Evolutionary conservation across 2,113 vertebrate species (phyloP).

Genomic region (Mungos mungo): DNA sequence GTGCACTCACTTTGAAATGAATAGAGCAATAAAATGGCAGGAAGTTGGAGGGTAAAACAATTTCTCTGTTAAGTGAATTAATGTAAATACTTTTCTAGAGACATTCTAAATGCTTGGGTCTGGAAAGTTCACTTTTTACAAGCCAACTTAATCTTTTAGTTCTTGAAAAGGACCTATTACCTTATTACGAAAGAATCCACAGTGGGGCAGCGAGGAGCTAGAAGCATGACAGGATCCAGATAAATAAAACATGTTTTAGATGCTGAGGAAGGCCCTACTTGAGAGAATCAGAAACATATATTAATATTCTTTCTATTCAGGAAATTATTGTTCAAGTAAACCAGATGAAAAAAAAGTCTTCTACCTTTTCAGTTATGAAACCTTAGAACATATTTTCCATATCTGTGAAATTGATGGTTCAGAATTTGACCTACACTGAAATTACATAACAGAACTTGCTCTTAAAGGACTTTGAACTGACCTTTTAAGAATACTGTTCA

Average conservation of each 20-base stretch:
- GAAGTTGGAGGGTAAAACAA: background rate
- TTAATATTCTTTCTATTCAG: slow-evolving; percentile 15
- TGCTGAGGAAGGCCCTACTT: background rate
- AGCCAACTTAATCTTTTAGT: background rate
- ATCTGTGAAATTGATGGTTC: background rate
- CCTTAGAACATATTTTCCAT: slow-evolving; percentile 15
- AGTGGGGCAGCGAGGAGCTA: slow-evolving; percentile 44
- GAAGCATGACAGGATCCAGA: background rate
- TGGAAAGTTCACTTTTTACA: background rate
- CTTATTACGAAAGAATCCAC: slow-evolving; percentile 21
- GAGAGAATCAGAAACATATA: background rate
- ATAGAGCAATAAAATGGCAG: background rate
- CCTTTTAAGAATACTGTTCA: background rate
- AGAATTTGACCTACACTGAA: slow-evolving; percentile 6
- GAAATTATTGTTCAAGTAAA: background rate
- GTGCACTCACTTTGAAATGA: slow-evolving; percentile 39
- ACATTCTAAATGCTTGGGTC: background rate
- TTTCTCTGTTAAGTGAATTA: background rate
- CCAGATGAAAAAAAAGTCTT: background rate
- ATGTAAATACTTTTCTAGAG: background rate
- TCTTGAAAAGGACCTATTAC: background rate
- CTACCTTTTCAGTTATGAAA: background rate
- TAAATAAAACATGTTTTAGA: background rate
- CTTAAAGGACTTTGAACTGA: background rate
- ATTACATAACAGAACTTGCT: background rate